Conservation (phyloP, 2,888 invertebrate genomes). For the Willowsia nigromaculata region DNA sequence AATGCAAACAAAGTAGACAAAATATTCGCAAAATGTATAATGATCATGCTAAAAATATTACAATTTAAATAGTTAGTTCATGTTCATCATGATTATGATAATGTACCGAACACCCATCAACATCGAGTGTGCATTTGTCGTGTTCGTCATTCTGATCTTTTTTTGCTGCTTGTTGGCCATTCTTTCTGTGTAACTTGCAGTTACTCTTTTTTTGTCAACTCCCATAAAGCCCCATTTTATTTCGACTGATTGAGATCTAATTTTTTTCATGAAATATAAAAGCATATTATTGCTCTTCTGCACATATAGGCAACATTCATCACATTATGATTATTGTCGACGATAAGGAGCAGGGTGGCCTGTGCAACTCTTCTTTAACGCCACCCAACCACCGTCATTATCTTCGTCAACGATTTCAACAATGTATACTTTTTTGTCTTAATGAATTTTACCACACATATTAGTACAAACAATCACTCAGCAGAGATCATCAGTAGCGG, state of each 20-base stretch:
- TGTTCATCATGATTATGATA: slow-evolving; percentile 23
- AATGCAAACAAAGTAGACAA: slow-evolving; percentile 27
- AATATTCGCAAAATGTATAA: neutral
- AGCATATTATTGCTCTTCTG: neutral
- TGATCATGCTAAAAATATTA: neutral
- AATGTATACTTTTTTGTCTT: neutral
- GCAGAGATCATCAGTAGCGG: neutral
- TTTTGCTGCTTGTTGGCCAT: too few relatives aligned
- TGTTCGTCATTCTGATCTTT: slow-evolving; percentile 36
- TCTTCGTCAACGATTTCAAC: neutral
- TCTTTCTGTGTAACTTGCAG: too few relatives aligned
- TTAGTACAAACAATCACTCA: neutral
- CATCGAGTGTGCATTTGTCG: neutral
- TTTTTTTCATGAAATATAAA: slow-evolving; percentile 11
- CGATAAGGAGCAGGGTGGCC: neutral
- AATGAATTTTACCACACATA: slow-evolving; percentile 1
- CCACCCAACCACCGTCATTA: neutral
- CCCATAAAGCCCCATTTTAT: slow-evolving; percentile 22
- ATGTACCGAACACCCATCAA: neutral
- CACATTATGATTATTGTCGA: neutral
- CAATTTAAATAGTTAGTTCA: slow-evolving; percentile 8
- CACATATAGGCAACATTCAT: neutral
- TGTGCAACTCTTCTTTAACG: neutral
- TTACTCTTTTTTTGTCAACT: slow-evolving; percentile 36
- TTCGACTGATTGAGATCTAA: slow-evolving; percentile 2